Evolutionary conservation across 37 sponge, comb jelly and placozoan species (phyloP).

Genomic region (Petrosia ficiformis): DNA sequence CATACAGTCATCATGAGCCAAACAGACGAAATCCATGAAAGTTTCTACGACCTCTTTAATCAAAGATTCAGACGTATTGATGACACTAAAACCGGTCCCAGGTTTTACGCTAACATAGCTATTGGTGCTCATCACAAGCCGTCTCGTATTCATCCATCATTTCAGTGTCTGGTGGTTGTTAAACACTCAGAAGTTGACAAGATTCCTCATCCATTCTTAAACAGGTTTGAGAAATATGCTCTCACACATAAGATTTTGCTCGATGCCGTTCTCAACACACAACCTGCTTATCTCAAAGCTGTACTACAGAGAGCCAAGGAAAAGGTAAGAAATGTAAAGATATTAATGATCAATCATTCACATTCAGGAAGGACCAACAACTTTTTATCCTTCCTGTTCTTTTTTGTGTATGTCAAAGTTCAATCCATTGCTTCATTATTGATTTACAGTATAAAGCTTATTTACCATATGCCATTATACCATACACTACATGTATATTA

Average conservation of each 20-base stretch:
- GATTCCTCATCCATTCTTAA: conserved; percentile 79
- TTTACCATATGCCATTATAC: too few species aligned
- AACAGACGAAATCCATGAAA: conserved; percentile 86
- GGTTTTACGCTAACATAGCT: conserved; percentile 88
- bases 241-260: conserved; percentile 67
- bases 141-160: conserved; percentile 70
- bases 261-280: conserved; percentile 44
- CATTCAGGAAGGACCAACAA: too few species aligned
- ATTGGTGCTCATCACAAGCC: conserved; percentile 88
- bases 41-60: conserved; percentile 94
- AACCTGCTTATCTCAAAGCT: conserved; percentile 46
- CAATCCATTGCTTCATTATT: too few species aligned
- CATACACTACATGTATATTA: neutral
- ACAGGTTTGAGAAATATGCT: conserved; percentile 87
- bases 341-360: too few species aligned
- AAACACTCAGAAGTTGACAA: conserved; percentile 56
- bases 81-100: conserved; percentile 55
- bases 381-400: too few species aligned
- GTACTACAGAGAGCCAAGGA: conserved; percentile 45
- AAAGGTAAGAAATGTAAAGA: conserved; percentile 80
- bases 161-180: conserved; percentile 85
- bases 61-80: conserved; percentile 81
- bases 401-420: too few species aligned
- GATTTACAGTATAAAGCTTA: too few species aligned
- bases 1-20: conserved; percentile 82